Conservation (phyloP, 64 coral and sea anemone genomes). For the Montipora efflorescens region DNA sequence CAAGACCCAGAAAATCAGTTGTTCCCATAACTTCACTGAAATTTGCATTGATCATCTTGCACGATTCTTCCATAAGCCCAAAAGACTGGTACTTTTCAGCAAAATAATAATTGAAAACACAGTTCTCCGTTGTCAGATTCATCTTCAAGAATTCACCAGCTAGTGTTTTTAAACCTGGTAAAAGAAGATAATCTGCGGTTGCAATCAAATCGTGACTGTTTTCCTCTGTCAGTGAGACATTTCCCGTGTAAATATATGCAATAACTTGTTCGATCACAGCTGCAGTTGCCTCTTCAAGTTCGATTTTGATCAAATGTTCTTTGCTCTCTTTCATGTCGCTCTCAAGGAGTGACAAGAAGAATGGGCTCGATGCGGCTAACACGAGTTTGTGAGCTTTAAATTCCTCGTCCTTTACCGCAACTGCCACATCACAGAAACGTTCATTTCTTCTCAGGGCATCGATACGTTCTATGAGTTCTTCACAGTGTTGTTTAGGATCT, state of each 20-base stretch:
- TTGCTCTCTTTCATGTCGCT: constrained; percentile 6
- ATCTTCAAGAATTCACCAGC: neutral
- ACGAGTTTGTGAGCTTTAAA: constrained; percentile 9
- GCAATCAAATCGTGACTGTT: constrained; percentile 7
- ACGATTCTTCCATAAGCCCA: neutral
- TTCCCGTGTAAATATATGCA: constrained; percentile 7
- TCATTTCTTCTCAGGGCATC: neutral
- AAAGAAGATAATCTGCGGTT: neutral
- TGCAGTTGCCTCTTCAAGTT: constrained; percentile 17
- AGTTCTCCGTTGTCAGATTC: neutral
- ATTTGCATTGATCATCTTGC: neutral
- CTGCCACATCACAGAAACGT: constrained; percentile 4
- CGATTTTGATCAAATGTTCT: constrained; percentile 4
- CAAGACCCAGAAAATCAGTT: constrained; percentile 11
- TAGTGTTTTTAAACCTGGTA: neutral
- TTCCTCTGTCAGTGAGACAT: neutral
- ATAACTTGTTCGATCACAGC: constrained; percentile 10
- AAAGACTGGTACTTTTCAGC: constrained; percentile 2
- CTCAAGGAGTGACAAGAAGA: neutral
- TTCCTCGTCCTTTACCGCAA: neutral
- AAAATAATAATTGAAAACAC: constrained; percentile 28
- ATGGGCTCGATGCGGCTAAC: neutral
- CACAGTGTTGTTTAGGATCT: neutral
- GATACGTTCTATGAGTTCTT: constrained; percentile 3
- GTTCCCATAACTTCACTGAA: constrained; percentile 6